These are phyloP conservation scores for Leptura quadrifasciata DNA, from an alignment of 2,888 invertebrate species.

Conservation along the genomic window DNA sequence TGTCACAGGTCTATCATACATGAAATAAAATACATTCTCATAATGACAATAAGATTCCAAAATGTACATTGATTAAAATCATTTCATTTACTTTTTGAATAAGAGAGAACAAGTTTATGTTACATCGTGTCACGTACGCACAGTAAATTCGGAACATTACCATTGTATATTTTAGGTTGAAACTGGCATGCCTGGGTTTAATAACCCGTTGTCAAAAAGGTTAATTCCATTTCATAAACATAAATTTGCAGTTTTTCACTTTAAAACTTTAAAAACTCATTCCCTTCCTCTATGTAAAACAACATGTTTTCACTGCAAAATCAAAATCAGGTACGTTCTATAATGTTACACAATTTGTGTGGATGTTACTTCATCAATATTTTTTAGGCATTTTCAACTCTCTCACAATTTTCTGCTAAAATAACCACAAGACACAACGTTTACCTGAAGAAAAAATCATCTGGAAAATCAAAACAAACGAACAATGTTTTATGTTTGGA, in stretches of 20 bases:
- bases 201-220: slow-evolving; percentile 64
- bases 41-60: too few relatives aligned
- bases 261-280: slow-evolving; percentile 51
- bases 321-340: slow-evolving; percentile 73
- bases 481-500: slow-evolving; percentile 70
- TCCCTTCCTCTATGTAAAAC: slow-evolving; percentile 57
- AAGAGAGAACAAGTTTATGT: too few relatives aligned
- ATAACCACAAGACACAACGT: slow-evolving; percentile 71
- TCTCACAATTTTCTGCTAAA: slow-evolving; percentile 71
- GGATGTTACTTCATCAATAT: slow-evolving; percentile 25
- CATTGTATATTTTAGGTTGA: neutral
- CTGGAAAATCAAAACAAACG: slow-evolving; percentile 63
- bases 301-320: slow-evolving; percentile 74
- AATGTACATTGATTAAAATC: too few relatives aligned
- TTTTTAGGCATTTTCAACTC: slow-evolving; percentile 68
- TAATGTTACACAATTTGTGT: slow-evolving; percentile 11
- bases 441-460: slow-evolving; percentile 68
- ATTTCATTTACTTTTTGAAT: too few relatives aligned
- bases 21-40: too few relatives aligned
- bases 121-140: neutral
- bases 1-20: too few relatives aligned
- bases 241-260: slow-evolving; percentile 62
- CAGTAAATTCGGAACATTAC: neutral
- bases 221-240: slow-evolving; percentile 62
- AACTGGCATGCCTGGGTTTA: slow-evolving; percentile 20